Base-by-base conservation (phyloP, 2,888 invertebrate species). In the Melinaea menophilus region DNA sequence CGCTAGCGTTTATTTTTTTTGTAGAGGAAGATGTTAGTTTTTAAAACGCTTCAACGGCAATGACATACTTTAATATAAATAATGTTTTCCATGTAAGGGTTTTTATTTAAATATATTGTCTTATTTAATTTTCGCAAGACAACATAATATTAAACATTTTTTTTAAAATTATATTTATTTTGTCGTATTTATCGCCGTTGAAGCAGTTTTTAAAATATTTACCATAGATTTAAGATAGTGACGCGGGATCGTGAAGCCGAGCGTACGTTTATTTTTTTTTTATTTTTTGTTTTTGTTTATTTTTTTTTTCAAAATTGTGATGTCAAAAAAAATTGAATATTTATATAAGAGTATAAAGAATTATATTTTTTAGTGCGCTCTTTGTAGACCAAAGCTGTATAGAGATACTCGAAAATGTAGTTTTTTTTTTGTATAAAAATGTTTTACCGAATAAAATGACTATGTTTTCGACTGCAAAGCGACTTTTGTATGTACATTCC, bases 361-460 rank as follows among this genome's bases (percentile, higher is more conserved):
- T 72, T 77, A 77, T 77, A 78, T 78, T 76, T 79, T 79, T 74
- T 75, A 75, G 78, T 80, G 79, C 85, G 85, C 84, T 83, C 88
- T 84, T 78, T 78, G 79, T 77, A 88, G 88, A 90, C 90, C 90
- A 90, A 90, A 90, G 90, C 87, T 89, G 90, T 88, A 33, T 37
- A 51, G 55, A 33, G 34, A 54, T 55, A 46, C 12, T 64, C 34
- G 35, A 57, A 60, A 56, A 55, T 59, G 59, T 60, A 57, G 56
- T 48, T 63, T 63, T 34, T 33, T 63, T 47, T 58, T 34, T 47
- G 35, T 22, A 12, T 5, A 55, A 22, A 56, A 35, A 35, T 31
- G 4, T 55, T 4, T 54, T 31, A 35, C 12, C 41, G 5, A 13
- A 55, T 56, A 59, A 13, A 61, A 66, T 61, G 22, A 22, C 66